phyloP scores from a whole-genome alignment of 2,113 vertebrate genomes.

The Festucalex cinctus region DNA sequence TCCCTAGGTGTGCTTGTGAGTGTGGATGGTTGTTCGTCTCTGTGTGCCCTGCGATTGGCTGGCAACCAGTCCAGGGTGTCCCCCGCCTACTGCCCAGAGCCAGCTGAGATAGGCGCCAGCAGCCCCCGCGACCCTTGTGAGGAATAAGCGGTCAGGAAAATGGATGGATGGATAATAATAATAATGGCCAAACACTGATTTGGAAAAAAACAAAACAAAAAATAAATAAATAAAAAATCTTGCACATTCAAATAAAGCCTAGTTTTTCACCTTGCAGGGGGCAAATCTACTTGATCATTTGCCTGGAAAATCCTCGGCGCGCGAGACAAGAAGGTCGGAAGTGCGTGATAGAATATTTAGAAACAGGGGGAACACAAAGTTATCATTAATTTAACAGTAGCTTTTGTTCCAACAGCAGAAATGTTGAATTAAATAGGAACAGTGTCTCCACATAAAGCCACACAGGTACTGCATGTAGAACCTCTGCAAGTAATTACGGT shows the following conservation, averaged over 20 bases:
- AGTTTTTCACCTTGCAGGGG: constrained; percentile 21
- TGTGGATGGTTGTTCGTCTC: too few relatives aligned
- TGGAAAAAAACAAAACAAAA: too few relatives aligned
- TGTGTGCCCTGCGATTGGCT: too few relatives aligned
- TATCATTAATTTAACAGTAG: constrained; percentile 41
- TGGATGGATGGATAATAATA: too few relatives aligned
- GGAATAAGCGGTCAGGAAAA: too few relatives aligned
- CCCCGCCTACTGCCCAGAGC: too few relatives aligned
- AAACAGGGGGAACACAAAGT: constrained; percentile 20
- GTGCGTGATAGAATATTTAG: constrained; percentile 35
- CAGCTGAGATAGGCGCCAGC: too few relatives aligned
- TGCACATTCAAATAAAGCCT: not conserved
- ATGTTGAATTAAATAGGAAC: constrained; percentile 36
- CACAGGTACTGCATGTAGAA: constrained; percentile 9
- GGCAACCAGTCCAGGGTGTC: too few relatives aligned
- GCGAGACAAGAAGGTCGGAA: constrained; percentile 21
- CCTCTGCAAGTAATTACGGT: constrained; percentile 31
- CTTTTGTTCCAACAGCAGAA: constrained; percentile 32
- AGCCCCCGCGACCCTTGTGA: too few relatives aligned
- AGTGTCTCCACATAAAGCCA: constrained; percentile 14
- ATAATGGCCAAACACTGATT: too few relatives aligned
- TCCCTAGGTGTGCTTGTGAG: too few relatives aligned
- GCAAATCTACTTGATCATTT: not conserved
- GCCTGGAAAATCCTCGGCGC: constrained; percentile 8
- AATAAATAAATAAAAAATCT: not conserved